These are phyloP conservation scores for Arbacia lixula DNA, from an alignment of 53 echinoderm and acorn worm species.

Conservation along the genomic window DNA sequence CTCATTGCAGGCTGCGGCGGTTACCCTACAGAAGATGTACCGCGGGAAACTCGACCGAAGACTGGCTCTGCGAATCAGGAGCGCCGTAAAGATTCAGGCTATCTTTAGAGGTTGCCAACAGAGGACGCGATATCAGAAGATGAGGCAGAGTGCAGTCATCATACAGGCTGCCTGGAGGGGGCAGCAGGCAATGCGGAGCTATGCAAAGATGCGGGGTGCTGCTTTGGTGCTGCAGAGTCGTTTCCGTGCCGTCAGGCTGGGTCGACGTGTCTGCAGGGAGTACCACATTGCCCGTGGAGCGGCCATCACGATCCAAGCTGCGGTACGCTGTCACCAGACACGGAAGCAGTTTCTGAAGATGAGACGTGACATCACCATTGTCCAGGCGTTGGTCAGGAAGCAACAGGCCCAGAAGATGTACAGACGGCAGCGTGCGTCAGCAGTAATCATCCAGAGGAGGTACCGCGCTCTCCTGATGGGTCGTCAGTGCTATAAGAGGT, in stretches of 20 bases:
- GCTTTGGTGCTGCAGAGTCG: slow-evolving; percentile 58
- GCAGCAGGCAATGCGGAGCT: slow-evolving; percentile 47
- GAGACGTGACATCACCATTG: slow-evolving; percentile 1
- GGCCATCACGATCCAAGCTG: slow-evolving; percentile 47
- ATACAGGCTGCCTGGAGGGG: slow-evolving; percentile 34
- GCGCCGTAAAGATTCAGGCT: slow-evolving; percentile 55
- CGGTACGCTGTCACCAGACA: background rate
- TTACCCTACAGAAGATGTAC: slow-evolving; percentile 63
- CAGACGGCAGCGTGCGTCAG: slow-evolving; percentile 24
- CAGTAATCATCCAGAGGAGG: slow-evolving; percentile 64
- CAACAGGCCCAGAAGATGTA: slow-evolving; percentile 49
- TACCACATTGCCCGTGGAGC: slow-evolving; percentile 54
- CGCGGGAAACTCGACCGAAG: slow-evolving; percentile 41
- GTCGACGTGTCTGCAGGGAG: slow-evolving; percentile 1
- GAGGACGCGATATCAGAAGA: slow-evolving; percentile 27
- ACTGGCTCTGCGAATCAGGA: background rate
- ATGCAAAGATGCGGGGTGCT: slow-evolving; percentile 40
- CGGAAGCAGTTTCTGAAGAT: background rate
- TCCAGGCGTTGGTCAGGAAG: slow-evolving; percentile 61
- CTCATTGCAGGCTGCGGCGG: slow-evolving; percentile 33
- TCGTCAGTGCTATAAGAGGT: background rate
- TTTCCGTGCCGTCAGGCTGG: slow-evolving; percentile 42
- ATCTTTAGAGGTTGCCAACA: slow-evolving; percentile 56
- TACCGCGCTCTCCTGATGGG: slow-evolving; percentile 42
- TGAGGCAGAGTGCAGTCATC: background rate